A percentile compares a stretch with the other conserved stretches of the same genome.
phyloP scores from a whole-genome alignment of 2,797 vertebrate species.

The Adrianichthys oophorus region DNA sequence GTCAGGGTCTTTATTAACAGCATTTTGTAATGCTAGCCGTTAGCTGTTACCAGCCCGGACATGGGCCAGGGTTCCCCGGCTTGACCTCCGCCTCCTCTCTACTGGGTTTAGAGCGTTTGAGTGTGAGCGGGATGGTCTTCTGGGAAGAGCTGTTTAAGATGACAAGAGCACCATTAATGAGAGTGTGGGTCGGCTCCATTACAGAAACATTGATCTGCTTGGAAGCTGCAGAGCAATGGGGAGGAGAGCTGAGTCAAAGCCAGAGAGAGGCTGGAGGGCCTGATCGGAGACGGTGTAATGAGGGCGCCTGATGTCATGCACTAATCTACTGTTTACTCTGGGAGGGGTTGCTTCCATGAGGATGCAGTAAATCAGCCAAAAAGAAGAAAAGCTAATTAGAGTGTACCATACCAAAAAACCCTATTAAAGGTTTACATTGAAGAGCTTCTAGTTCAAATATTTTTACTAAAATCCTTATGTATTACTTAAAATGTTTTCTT shows the following conservation, averaged over 20 bases:
- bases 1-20: slow-evolving; percentile 67
- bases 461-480: too few relatives aligned
- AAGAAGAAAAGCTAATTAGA: too few relatives aligned
- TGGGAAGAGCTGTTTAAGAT: slow-evolving; percentile 76
- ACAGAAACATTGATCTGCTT: slow-evolving; percentile 75
- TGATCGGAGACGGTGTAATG: slow-evolving; percentile 18
- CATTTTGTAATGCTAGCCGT: slow-evolving; percentile 62
- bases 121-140: slow-evolving; percentile 64
- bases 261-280: slow-evolving; percentile 2
- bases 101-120: slow-evolving; percentile 43
- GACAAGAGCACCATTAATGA: slow-evolving; percentile 75
- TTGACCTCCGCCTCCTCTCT: slow-evolving; percentile 71
- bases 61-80: slow-evolving; percentile 16
- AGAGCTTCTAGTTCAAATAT: too few relatives aligned
- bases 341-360: not conserved
- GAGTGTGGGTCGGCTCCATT: slow-evolving; percentile 72
- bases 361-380: too few relatives aligned
- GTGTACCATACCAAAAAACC: too few relatives aligned
- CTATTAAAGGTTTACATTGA: too few relatives aligned
- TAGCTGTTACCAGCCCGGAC: slow-evolving; percentile 32
- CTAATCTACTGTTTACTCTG: not conserved
- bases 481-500: too few relatives aligned
- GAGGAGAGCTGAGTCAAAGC: slow-evolving; percentile 4
- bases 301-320: slow-evolving; percentile 11
- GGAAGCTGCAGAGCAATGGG: slow-evolving; percentile 21